phyloP scores from a whole-genome alignment of 2,888 invertebrate species.

The Drosophila nigritarsus region DNA sequence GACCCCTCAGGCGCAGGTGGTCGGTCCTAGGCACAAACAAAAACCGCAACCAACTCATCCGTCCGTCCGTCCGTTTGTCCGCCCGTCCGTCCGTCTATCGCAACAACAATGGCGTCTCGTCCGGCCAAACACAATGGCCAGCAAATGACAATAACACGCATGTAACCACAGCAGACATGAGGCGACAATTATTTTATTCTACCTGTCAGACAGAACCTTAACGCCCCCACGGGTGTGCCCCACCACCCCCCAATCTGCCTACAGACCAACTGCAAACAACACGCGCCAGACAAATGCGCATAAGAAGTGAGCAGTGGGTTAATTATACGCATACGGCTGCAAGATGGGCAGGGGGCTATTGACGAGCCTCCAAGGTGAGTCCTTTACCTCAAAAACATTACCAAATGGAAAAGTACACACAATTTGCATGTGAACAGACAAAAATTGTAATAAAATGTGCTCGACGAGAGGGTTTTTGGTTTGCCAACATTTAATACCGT shows the following conservation, averaged over 20 bases:
- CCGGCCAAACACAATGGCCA: conserved; percentile 27
- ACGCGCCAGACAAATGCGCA: conserved; percentile 62
- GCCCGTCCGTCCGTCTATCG: conserved; percentile 4
- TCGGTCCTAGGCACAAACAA: not conserved
- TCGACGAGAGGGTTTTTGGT: not conserved
- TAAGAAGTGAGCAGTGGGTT: conserved; percentile 17
- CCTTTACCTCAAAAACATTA: not conserved
- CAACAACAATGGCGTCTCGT: conserved; percentile 50
- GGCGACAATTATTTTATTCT: conserved; percentile 50
- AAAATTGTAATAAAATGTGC: not conserved
- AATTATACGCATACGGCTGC: conserved; percentile 29
- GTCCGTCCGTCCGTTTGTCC: conserved; percentile 7
- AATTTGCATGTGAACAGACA: conserved; percentile 19
- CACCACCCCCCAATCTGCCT: no score
- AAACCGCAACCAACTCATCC: conserved; percentile 7
- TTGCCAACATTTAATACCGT: not conserved
- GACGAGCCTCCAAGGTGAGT: conserved; percentile 31
- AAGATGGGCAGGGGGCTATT: not conserved
- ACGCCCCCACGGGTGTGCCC: conserved; percentile 2
- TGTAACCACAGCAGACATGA: conserved; percentile 27
- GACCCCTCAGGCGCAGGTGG: conserved; percentile 8
- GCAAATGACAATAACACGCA: conserved; percentile 44
- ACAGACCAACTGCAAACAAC: conserved; percentile 14
- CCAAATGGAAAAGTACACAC: conserved; percentile 32
- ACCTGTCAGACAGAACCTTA: conserved; percentile 36